Base-by-base conservation (phyloP, 1,140 invertebrate genomes). In the Dolichoris vasculosae region DNA sequence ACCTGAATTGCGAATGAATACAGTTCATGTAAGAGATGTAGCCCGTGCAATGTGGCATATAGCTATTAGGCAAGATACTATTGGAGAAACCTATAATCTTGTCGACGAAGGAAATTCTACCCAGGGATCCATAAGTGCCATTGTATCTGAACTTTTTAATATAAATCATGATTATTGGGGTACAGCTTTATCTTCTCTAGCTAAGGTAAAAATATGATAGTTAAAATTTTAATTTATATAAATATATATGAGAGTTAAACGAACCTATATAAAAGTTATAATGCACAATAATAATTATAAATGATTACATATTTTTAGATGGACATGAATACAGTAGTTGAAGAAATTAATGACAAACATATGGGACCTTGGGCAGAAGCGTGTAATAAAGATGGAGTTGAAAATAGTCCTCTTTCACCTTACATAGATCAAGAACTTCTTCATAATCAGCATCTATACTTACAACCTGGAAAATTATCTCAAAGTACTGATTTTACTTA, bases 311-410 rank as follows among this genome's bases (percentile, higher is more conserved):
- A 46, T 48, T 90, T 93, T 13, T 88, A 96, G 96, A 93, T 93
- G 38, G 96, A 97, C 92, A 94, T 97, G 92, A 94, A 94, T n/a
- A 94, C 94, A 38, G 95, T 97, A 43, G 96, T 97, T 0, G 97
- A 98, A 87, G 97, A 98, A 88, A 97, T 97, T 0, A 98, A 98
- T 92, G 97, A 98, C 90, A 98, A 98, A 91, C 98, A 98, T 92
- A 95, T 98, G 93, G 95, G 95, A 0, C 97, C 97, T 15, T 99
- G 98, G 98, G 97, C 97, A 9, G 96, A 96, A 89, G 95, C 97
- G 73, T 98, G 97, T 91, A 94, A 95, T 85, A 93, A 94, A 87
- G 96, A 97, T 93, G 94, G 94, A 67, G 95, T 98, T 35, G 93
- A 94, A 87, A 98, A 98, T 92, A 97, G 97, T 73, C 97, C 97